Base-by-base conservation (phyloP, 2,888 invertebrate genomes). In the Lithosia quadra region DNA sequence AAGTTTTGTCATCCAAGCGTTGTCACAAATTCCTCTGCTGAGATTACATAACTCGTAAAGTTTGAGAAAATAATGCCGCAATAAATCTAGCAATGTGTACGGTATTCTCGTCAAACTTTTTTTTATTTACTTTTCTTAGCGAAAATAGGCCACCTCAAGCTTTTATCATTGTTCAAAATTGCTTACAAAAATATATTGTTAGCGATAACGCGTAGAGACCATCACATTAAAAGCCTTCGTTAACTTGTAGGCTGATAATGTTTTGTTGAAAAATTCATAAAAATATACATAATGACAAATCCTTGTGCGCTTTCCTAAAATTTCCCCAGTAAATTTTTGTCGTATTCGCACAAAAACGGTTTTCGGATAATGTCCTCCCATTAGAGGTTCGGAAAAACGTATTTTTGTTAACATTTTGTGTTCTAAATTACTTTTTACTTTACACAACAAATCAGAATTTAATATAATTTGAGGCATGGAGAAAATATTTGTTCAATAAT, bases 231-330 rank as follows among this genome's bases (percentile, higher is more conserved):
- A 88, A 79, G 81, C 71, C 80, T 80, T 85, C 75, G 87, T 90
- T 88, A 86, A 90, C 88, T n/a, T 85, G 87, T 84, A 85, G 86
- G 80, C 86, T 86, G 90, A 91, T 92, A 91, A 90, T 84, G 85
- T 88, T 92, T 88, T 84, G 86, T 85, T 80, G 85, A 82, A 86
- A 90, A 91, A 90, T 87, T 89, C 89, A 89, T 92, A 91, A 93
- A 91, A 92, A 87, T 88, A 82, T 89, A 88, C 90, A 90, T 91
- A 92, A 92, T 92, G 91, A 92, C 92, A 92, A 92, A 87, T 88
- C 86, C 78, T 84, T 78, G 84, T 81, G 85, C 81, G 74, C 82
- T 88, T 85, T 86, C 86, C 86, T 84, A 87, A 90, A 91, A 91
- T 88, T 88, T 87, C 77, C 80, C 78, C 87, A 86, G 88, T 90